Base-by-base conservation (phyloP, 2,888 invertebrate genomes). In the Agrotis puta region DNA sequence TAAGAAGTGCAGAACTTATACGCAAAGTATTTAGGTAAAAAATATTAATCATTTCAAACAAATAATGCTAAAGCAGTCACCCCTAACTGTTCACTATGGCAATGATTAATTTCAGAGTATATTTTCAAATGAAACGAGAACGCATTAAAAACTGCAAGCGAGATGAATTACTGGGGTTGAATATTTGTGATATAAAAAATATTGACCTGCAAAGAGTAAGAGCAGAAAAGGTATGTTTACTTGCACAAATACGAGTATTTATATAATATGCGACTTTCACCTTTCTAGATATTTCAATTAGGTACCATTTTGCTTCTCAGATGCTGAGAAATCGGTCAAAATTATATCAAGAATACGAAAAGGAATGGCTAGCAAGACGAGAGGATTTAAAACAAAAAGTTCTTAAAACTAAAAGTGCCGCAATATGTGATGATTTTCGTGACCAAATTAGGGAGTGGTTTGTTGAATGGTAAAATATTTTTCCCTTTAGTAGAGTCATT, bases 391-490 rank as follows among this genome's bases (percentile, higher is more conserved):
- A 90, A 85, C 74, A 87, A 64, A 72, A 87, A 3, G 91, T 82
- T 73, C 70, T 88, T 4, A 82, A 85, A 78, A 81, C 65, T 59
- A 89, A 86, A 70, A 77, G 76, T 18, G 86, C 87, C 20, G 0
- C 47, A 33, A 85, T 87, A 1, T 79, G 79, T 27, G 94, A 93
- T 68, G 90, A 94, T 64, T 89, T 88, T 69, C 84, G 92, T 74
- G 93, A 92, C 64, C 81, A 88, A 58, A 87, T 93, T 6, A 89
- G 93, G 71, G 81, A 87, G 57, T 95, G 95, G 94, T 93, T 94
- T 83, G 73, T 82, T n/a, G 87, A 88, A 83, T 94, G 94, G 94
- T 94, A 54, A 9, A 47, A 3, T 39, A 14, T 53, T 45, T 45
- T 47, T 24, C 2, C 18, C 2, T 18, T 43, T 14, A 69, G 14